Evolutionary conservation across 2,113 vertebrate genomes (phyloP), one percentile per base, ranked within the genome.

Genomic region (Sisor rabdophorus): DNA sequence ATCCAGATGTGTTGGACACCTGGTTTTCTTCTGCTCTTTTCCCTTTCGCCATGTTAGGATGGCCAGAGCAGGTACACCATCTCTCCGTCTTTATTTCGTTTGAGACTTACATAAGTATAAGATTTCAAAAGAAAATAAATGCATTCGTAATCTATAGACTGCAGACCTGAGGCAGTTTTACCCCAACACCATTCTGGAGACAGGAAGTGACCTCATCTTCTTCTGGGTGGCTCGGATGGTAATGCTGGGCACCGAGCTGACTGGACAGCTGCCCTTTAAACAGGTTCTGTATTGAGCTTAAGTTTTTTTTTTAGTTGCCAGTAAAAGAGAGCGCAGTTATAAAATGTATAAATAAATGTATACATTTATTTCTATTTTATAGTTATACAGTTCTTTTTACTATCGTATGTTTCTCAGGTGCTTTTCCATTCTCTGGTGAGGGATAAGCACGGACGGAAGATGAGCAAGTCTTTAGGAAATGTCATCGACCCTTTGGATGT

Each of bases 141-240:
- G 4, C 3, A 28, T 50, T 10, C 0, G 48, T 60, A 30, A 50
- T 79, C 72, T 24, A 58, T 81, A 96, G 95, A 94, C 91, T 0
- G 64, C 86, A 65, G 95, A 96, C 76, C 82, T 96, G 17, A 89
- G 87, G 60, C 86, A 84, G 47, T 95, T 95, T 87, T 97, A 95
- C 83, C 95, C 95, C 0, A 95, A 92, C 77, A 93, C 92, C 0
- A 82, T 97, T 24, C 87, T 96, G 87, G 95, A 96, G 87, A 97
- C 95, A 0, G 95, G 95, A 78, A 95, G 93, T 24, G 95, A 97
- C 79, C 94, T 97, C 68, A 89, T 97, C 60, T 96, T 96, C 86
- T 97, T 97, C 85, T 97, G 95, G 95, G 95, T 96, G 26, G 95
- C 95, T 0, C 87, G 95, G 47, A 95, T 97, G 95, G 94, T 95